Percentiles rank a stretch among this genome's conserved stretches.
Conservation (phyloP, 2,797 vertebrate species). For the Channallabes apus region DNA sequence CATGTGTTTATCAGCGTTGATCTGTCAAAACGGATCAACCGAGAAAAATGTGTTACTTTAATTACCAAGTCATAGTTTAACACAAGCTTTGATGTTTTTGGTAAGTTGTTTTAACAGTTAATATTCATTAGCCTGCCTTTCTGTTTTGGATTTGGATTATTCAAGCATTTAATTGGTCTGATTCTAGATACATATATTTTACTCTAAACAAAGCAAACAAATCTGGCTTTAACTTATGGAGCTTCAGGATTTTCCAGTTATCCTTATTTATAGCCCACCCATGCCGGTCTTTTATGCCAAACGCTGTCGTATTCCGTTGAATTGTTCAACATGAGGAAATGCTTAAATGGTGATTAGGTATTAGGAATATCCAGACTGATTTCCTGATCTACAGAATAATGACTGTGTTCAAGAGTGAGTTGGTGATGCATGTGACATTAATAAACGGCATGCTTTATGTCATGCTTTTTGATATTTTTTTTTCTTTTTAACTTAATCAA, state of each 20-base stretch:
- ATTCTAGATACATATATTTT: slow-evolving; percentile 11
- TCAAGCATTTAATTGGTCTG: slow-evolving; percentile 9
- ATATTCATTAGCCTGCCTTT: neutral
- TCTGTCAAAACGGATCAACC: neutral
- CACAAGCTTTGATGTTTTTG: neutral
- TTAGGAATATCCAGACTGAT: slow-evolving; percentile 4
- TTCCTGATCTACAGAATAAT: neutral
- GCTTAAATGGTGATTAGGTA: slow-evolving; percentile 17
- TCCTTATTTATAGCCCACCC: slow-evolving; percentile 3
- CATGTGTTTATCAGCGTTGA: neutral
- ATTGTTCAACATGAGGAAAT: slow-evolving; percentile 25
- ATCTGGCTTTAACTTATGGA: slow-evolving; percentile 15
- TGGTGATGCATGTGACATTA: neutral
- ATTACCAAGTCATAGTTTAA: neutral
- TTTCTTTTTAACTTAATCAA: neutral
- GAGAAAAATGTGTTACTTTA: neutral
- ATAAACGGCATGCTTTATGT: neutral
- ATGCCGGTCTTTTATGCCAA: too few species aligned
- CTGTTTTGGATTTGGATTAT: slow-evolving; percentile 16
- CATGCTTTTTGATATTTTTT: neutral
- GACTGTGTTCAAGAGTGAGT: neutral
- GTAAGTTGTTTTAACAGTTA: neutral
- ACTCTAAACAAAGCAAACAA: slow-evolving; percentile 46
- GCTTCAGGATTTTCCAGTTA: slow-evolving; percentile 24
- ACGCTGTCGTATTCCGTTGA: neutral